phyloP scores from a whole-genome alignment of 2,888 invertebrate genomes.

The Apantesis nais region DNA sequence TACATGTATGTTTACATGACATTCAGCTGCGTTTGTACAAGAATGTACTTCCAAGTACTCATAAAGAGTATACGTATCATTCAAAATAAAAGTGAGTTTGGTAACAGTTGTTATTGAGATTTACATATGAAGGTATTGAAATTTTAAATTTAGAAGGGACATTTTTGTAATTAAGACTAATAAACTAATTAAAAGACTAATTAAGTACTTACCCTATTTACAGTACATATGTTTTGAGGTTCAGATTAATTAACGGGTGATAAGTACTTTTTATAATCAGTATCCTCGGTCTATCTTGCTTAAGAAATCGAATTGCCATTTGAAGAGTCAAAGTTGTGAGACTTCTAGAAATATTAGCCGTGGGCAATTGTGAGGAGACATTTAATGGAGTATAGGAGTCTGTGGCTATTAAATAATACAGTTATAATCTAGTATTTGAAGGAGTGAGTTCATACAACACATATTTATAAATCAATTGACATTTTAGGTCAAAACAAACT shows the following conservation, averaged over 20 bases:
- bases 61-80: background rate
- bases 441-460: background rate
- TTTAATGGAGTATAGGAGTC: too few species aligned
- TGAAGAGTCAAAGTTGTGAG: too few species aligned
- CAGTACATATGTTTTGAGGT: background rate
- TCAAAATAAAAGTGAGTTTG: background rate
- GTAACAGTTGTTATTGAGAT: background rate
- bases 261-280: background rate
- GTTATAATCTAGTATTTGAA: background rate
- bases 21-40: background rate
- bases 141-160: background rate
- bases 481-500: background rate
- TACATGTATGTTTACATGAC: constrained; percentile 8
- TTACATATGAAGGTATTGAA: background rate
- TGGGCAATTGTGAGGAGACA: background rate
- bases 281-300: background rate
- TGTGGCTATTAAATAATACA: background rate
- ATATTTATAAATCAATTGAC: background rate
- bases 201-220: too few species aligned
- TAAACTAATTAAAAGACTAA: too few species aligned
- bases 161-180: background rate
- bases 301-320: too few species aligned
- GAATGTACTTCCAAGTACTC: background rate
- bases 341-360: background rate
- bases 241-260: too few species aligned